A percentile compares a stretch with the other conserved stretches of the same genome.
These are phyloP conservation scores for Drosophila multiciliata DNA, from an alignment of 2,888 invertebrate genomes.

Conservation along the genomic window DNA sequence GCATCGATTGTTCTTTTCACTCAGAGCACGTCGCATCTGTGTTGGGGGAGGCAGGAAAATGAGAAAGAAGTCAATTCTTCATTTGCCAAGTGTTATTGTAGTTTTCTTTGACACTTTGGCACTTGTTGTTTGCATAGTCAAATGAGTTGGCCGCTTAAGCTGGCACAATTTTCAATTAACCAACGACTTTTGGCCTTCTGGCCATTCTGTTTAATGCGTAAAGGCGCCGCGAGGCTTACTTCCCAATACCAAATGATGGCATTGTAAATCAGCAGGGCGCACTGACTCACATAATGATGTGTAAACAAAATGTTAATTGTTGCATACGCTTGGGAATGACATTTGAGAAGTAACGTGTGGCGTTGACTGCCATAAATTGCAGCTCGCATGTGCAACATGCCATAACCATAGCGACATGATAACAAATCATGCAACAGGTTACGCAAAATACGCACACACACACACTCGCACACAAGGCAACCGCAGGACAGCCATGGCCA, in stretches of 20 bases:
- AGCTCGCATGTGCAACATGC: slow-evolving; percentile 46
- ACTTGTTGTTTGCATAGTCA: slow-evolving; percentile 60
- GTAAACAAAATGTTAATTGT: slow-evolving; percentile 53
- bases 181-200: slow-evolving; percentile 15
- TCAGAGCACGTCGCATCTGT: slow-evolving; percentile 46
- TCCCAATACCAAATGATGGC: slow-evolving; percentile 34
- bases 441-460: slow-evolving; percentile 12
- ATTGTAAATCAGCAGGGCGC: slow-evolving; percentile 6
- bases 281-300: slow-evolving; percentile 57
- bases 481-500: slow-evolving; percentile 41
- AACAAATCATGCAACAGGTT: slow-evolving; percentile 78
- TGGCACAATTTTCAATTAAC: slow-evolving; percentile 52
- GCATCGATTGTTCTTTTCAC: slow-evolving; percentile 21
- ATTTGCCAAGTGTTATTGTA: slow-evolving; percentile 27
- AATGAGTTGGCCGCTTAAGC: slow-evolving; percentile 50
- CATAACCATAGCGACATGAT: neutral
- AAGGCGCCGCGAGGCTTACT: slow-evolving; percentile 33
- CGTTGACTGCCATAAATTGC: slow-evolving; percentile 50
- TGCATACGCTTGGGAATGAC: slow-evolving; percentile 3
- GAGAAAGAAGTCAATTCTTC: neutral
- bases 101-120: slow-evolving; percentile 15
- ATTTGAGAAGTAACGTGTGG: slow-evolving; percentile 41
- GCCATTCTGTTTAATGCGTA: slow-evolving; percentile 24
- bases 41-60: neutral
- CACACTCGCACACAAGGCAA: slow-evolving; percentile 17